These are phyloP conservation scores for Poecilus cupreus DNA, from an alignment of 2,888 invertebrate genomes.

Conservation along the genomic window DNA sequence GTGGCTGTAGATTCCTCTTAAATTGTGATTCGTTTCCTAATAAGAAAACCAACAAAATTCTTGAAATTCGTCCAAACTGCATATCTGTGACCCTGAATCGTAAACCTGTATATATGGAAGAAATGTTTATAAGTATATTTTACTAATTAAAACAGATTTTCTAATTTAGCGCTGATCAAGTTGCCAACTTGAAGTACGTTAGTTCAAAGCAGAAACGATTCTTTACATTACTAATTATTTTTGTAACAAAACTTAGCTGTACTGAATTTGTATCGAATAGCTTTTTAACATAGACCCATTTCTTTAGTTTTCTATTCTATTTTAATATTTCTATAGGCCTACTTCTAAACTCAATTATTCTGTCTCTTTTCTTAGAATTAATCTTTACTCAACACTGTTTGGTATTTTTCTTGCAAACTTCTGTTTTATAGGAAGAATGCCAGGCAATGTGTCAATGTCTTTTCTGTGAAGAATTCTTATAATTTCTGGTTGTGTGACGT, in stretches of 20 bases:
- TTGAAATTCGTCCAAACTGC: slow-evolving; percentile 67
- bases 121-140: slow-evolving; percentile 38
- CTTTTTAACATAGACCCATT: not conserved
- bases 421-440: not conserved
- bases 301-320: not conserved
- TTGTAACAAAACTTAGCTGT: slow-evolving; percentile 41
- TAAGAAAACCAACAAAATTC: slow-evolving; percentile 57
- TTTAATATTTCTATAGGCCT: not conserved
- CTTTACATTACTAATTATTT: slow-evolving; percentile 29
- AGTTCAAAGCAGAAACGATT: slow-evolving; percentile 36
- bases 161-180: slow-evolving; percentile 36
- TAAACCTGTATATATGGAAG: slow-evolving; percentile 54
- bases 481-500: slow-evolving; percentile 16
- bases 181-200: slow-evolving; percentile 22
- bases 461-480: not conserved
- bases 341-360: slow-evolving; percentile 17
- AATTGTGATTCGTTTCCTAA: slow-evolving; percentile 44
- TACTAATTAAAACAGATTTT: slow-evolving; percentile 38
- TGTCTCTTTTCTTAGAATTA: slow-evolving; percentile 25
- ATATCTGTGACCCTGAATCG: slow-evolving; percentile 65
- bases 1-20: too few relatives aligned
- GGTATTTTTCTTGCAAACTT: not conserved
- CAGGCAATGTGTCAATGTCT: not conserved
- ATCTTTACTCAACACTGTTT: not conserved
- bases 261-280: slow-evolving; percentile 28